Evolutionary conservation across 2,888 invertebrate genomes (phyloP).

Genomic region (Hymenopus coronatus): DNA sequence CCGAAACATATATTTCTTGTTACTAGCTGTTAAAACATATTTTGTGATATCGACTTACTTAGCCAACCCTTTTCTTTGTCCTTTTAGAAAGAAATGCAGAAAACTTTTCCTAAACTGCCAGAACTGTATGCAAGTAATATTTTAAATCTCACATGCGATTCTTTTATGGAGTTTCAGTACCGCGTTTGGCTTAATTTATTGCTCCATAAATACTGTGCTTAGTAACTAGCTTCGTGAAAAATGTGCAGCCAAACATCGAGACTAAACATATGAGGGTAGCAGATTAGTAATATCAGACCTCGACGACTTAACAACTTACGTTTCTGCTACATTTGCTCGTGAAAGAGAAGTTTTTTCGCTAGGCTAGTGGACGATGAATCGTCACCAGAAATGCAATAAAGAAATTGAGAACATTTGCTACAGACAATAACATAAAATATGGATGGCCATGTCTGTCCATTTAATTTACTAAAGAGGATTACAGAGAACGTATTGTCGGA

Average conservation of each 20-base stretch:
- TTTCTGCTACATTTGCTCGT: background rate
- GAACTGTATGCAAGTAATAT: background rate
- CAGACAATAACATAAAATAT: background rate
- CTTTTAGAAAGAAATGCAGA: background rate
- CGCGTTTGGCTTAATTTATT: background rate
- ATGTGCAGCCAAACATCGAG: background rate
- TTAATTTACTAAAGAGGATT: background rate
- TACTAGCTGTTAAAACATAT: too few relatives aligned
- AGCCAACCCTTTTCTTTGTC: background rate
- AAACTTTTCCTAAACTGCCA: background rate
- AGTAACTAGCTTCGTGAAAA: background rate
- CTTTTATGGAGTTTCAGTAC: background rate
- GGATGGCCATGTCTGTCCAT: background rate
- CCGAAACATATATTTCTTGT: too few relatives aligned
- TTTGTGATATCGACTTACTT: too few relatives aligned
- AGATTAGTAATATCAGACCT: background rate
- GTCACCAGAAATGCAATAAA: background rate
- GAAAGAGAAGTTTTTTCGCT: background rate
- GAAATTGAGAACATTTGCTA: background rate
- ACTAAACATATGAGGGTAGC: background rate
- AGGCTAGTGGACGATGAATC: background rate
- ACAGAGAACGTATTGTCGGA: background rate
- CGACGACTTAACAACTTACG: background rate
- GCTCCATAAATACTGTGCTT: background rate
- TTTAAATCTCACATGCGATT: background rate